Percentiles rank a stretch among this genome's conserved stretches.
These are phyloP conservation scores for Trididemnum clinides DNA, from an alignment of 23 tunicate genomes.

Conservation along the genomic window DNA sequence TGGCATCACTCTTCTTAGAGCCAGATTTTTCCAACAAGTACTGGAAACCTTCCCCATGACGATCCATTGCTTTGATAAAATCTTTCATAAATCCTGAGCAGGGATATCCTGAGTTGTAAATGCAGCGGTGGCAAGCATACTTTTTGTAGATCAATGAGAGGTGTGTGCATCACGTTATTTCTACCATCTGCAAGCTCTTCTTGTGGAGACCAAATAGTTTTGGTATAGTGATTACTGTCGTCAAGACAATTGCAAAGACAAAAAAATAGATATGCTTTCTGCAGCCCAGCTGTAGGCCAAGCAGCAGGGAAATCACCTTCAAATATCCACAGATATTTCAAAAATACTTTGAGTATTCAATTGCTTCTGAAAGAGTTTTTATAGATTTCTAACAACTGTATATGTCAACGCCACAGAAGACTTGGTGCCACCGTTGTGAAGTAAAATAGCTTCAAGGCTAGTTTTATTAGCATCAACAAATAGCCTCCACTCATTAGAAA, in stretches of 20 bases:
- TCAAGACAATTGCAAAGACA: slow-evolving; percentile 47
- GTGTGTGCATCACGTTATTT: slow-evolving; percentile 29
- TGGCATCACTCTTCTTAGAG: no score
- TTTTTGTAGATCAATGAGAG: slow-evolving; percentile 12
- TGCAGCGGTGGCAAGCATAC: slow-evolving; percentile 21
- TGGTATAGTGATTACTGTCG: slow-evolving; percentile 42
- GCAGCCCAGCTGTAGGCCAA: slow-evolving; percentile 31
- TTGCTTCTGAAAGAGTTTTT: background rate
- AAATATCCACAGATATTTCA: slow-evolving; percentile 32
- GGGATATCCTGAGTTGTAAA: no score
- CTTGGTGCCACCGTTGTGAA: background rate
- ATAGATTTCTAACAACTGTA: background rate
- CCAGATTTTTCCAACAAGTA: no score
- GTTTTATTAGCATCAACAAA: background rate
- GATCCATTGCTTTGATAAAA: slow-evolving; percentile 38
- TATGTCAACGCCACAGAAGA: background rate
- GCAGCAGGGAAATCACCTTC: slow-evolving; percentile 38
- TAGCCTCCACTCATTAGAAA: slow-evolving; percentile 9
- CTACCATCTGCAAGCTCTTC: slow-evolving; percentile 18
- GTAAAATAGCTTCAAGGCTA: slow-evolving; percentile 1
- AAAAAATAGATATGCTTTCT: slow-evolving; percentile 30
- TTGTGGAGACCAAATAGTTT: slow-evolving; percentile 27
- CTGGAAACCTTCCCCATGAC: background rate
- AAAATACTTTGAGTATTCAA: slow-evolving; percentile 9
- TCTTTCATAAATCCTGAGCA: slow-evolving; percentile 9